Percentiles rank a stretch among this genome's conserved stretches.
Evolutionary conservation across 1,140 invertebrate genomes (phyloP).

Genomic region (Centruroides sculpturatus): DNA sequence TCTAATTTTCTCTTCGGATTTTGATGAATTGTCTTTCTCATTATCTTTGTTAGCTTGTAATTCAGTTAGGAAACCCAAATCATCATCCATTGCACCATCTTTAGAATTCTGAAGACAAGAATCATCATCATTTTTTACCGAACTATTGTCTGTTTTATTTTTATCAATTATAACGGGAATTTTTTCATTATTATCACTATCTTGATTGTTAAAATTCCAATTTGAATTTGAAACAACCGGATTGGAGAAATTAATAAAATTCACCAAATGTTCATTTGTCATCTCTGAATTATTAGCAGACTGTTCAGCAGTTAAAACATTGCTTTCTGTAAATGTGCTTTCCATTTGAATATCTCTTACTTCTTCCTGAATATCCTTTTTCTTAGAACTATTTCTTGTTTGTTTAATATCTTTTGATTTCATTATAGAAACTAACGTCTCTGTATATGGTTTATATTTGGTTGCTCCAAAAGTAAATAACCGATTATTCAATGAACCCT

Average conservation of each 20-base stretch:
- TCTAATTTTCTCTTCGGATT: conserved; percentile 8
- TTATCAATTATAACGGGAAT: background rate
- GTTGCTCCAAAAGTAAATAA: too few species aligned
- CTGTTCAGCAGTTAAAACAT: too few species aligned
- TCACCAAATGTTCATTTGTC: too few species aligned
- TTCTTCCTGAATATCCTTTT: too few species aligned
- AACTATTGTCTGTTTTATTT: background rate
- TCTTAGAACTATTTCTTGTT: too few species aligned
- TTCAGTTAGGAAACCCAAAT: conserved; percentile 17
- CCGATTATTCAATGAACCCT: too few species aligned
- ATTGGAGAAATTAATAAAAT: background rate
- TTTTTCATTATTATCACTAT: background rate
- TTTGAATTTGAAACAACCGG: background rate
- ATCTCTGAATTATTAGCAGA: too few species aligned
- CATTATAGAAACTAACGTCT: too few species aligned
- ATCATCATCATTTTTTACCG: background rate
- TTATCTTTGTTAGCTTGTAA: conserved; percentile 11
- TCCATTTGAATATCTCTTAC: too few species aligned
- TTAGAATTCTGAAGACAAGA: background rate
- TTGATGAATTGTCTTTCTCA: conserved; percentile 3
- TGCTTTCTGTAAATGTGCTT: too few species aligned
- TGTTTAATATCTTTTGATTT: too few species aligned
- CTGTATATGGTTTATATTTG: too few species aligned
- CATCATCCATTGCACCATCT: conserved; percentile 7
- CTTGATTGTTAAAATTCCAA: background rate